phyloP scores from a whole-genome alignment of 37 sponge, comb jelly and placozoan species.

The Amphimedon queenslandica region DNA sequence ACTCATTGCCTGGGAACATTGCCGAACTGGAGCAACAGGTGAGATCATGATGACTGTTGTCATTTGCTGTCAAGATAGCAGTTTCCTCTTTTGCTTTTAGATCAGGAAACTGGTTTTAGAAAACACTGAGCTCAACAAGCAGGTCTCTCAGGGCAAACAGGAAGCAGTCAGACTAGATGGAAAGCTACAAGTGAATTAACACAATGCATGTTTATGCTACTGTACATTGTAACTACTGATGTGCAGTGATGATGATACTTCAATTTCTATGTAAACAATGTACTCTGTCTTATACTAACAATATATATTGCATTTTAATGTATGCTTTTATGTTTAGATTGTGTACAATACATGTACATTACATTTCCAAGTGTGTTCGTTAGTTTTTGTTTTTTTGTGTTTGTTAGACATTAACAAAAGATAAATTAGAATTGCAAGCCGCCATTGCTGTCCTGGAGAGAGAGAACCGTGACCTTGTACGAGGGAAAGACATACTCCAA shows the following conservation, averaged over 20 bases:
- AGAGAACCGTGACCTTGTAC: constrained; percentile 27
- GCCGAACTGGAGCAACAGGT: no score
- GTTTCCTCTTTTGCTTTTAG: neutral
- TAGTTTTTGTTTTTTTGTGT: neutral
- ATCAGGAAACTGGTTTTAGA: constrained; percentile 32
- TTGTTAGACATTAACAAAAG: constrained; percentile 20
- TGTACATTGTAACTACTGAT: no score
- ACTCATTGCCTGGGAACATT: neutral
- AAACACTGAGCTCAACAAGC: constrained; percentile 27
- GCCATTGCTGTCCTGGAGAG: constrained; percentile 35
- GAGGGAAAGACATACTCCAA: constrained; percentile 29
- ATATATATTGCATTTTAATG: neutral
- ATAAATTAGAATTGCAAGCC: constrained; percentile 46
- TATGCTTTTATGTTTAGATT: no score
- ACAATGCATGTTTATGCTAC: no score
- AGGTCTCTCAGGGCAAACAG: constrained; percentile 21
- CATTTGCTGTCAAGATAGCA: no score
- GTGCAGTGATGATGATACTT: neutral
- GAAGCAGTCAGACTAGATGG: constrained; percentile 46
- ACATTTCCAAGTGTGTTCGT: no score
- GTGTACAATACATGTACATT: no score
- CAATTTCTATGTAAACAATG: neutral
- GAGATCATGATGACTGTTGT: no score
- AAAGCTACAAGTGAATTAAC: constrained; percentile 27
- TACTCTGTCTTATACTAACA: neutral